Conservation (phyloP, 2,797 vertebrate species). For the Xiphophorus birchmanni region DNA sequence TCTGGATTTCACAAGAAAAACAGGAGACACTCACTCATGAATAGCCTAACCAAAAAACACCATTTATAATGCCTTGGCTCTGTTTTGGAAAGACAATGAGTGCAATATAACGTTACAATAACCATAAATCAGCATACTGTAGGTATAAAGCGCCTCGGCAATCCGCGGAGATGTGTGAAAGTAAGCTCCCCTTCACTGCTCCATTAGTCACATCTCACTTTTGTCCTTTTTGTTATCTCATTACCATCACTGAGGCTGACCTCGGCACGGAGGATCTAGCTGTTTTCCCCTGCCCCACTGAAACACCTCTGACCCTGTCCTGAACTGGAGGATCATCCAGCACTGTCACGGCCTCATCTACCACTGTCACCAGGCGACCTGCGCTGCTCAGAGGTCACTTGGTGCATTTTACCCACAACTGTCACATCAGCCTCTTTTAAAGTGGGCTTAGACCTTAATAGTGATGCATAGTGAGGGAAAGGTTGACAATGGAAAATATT, state of each 20-base stretch:
- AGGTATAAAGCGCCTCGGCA: conserved; percentile 64
- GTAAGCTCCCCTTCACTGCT: conserved; percentile 58
- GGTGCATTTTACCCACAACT: conserved; percentile 38
- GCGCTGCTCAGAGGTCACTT: conserved; percentile 51
- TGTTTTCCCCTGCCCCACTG: conserved; percentile 69
- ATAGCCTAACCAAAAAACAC: conserved; percentile 33
- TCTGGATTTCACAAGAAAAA: conserved; percentile 57
- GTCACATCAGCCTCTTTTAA: conserved; percentile 24
- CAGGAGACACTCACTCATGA: conserved; percentile 58
- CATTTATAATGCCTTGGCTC: conserved; percentile 47
- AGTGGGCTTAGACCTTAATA: conserved; percentile 10
- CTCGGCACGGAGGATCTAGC: conserved; percentile 68
- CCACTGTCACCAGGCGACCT: conserved; percentile 71
- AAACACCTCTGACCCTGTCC: conserved; percentile 77
- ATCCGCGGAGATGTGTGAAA: conserved; percentile 67
- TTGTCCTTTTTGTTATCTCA: conserved; percentile 79
- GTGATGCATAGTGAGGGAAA: conserved; percentile 6
- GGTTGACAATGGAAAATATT: conserved; percentile 39
- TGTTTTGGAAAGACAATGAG: conserved; percentile 48
- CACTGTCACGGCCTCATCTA: conserved; percentile 81
- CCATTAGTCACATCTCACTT: conserved; percentile 72
- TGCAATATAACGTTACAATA: conserved; percentile 60
- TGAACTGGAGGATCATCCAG: conserved; percentile 86
- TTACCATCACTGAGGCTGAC: conserved; percentile 82
- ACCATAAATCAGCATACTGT: conserved; percentile 76